These are phyloP conservation scores for Geopemphigus sp. DNA, from an alignment of 1,140 invertebrate species.

Conservation along the genomic window DNA sequence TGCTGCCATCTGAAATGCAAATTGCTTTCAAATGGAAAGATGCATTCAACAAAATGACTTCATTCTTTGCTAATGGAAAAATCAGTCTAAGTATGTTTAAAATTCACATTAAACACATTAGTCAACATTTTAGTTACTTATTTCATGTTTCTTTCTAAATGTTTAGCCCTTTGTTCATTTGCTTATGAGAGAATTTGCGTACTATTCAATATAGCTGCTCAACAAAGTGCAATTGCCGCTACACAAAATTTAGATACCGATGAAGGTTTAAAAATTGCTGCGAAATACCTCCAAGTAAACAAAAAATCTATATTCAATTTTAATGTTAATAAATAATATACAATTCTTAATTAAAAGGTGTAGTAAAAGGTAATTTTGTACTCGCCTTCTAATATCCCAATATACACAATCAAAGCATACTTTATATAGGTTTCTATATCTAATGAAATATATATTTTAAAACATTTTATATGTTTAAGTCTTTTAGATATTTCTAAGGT, in stretches of 20 bases:
- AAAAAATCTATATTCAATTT: constrained; percentile 45
- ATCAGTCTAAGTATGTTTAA: constrained; percentile 82
- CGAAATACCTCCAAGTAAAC: constrained; percentile 83
- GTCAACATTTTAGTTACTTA: background rate
- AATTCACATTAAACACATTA: too few relatives aligned
- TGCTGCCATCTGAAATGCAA: constrained; percentile 85
- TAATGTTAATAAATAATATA: too few relatives aligned
- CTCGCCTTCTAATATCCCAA: too few relatives aligned
- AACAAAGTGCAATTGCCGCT: constrained; percentile 86
- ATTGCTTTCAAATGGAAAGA: constrained; percentile 99
- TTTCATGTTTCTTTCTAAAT: constrained; percentile 45
- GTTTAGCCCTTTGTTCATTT: constrained; percentile 76
- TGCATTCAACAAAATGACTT: constrained; percentile 93
- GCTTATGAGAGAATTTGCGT: constrained; percentile 93
- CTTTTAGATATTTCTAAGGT: too few relatives aligned
- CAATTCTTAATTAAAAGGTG: too few relatives aligned
- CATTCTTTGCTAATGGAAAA: constrained; percentile 78
- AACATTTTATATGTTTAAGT: too few relatives aligned
- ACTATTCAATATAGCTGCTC: constrained; percentile 94
- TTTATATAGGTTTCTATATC: too few relatives aligned
- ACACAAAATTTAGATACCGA: constrained; percentile 83
- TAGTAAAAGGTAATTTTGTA: too few relatives aligned
- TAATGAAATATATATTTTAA: too few relatives aligned
- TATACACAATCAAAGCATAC: too few relatives aligned
- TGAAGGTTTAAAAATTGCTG: constrained; percentile 88